A percentile compares a stretch with the other conserved stretches of the same genome.
Evolutionary conservation across 2,797 vertebrate species (phyloP).

Genomic region (Phataginus tricuspis): DNA sequence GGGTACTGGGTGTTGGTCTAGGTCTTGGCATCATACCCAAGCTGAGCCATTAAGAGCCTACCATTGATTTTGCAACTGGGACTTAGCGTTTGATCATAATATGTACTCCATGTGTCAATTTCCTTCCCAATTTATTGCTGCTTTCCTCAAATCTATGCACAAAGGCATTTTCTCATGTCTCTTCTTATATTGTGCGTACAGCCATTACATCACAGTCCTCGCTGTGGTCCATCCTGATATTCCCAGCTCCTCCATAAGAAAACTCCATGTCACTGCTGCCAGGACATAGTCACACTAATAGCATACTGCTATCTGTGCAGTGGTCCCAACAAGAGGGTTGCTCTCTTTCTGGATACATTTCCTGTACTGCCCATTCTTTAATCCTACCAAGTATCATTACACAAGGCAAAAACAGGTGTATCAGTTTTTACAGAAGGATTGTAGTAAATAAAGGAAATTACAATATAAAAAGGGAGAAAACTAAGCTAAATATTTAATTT

Average conservation of each 20-base stretch:
- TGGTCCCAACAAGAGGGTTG: background rate
- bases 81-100: background rate
- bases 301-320: background rate
- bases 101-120: background rate
- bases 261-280: background rate
- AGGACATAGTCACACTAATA: background rate
- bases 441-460: background rate
- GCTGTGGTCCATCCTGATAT: too few relatives aligned
- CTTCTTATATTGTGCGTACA: background rate
- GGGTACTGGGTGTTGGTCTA: background rate
- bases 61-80: background rate
- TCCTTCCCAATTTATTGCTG: background rate
- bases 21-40: background rate
- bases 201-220: background rate
- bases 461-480: background rate
- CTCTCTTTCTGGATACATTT: background rate
- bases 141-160: background rate
- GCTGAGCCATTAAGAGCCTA: background rate
- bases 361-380: background rate
- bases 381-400: background rate
- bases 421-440: background rate
- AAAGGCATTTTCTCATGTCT: background rate
- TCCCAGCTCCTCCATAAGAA: background rate
- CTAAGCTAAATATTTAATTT: background rate
- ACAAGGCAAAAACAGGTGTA: background rate